These are phyloP conservation scores for Cirrhinus mrigala DNA, from an alignment of 2,797 vertebrate species.

Conservation along the genomic window DNA sequence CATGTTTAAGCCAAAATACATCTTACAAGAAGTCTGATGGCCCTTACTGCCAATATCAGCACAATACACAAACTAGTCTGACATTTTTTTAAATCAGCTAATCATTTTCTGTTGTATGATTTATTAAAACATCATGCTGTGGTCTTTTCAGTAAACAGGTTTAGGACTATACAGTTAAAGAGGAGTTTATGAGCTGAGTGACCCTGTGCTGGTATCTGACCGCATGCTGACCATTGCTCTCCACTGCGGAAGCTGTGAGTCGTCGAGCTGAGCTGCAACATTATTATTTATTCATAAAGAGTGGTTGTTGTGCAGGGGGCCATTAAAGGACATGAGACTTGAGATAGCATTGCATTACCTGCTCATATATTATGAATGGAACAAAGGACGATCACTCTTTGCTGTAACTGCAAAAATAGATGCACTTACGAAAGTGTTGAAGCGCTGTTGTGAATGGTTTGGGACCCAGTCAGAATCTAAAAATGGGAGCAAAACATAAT, in stretches of 20 bases:
- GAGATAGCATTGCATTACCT: constrained; percentile 57
- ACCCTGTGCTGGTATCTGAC: not conserved
- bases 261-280: constrained; percentile 46
- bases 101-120: not conserved
- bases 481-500: not conserved
- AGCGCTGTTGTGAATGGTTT: constrained; percentile 27
- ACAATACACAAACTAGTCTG: not conserved
- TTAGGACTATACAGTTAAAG: not conserved
- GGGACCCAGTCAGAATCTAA: not conserved
- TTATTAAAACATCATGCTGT: not conserved
- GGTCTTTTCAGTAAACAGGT: not conserved
- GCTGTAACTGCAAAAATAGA: constrained; percentile 56
- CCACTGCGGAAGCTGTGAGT: constrained; percentile 20
- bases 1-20: not conserved
- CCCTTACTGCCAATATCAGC: not conserved
- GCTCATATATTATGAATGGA: constrained; percentile 59
- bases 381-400: constrained; percentile 55
- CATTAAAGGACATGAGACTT: constrained; percentile 59
- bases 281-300: constrained; percentile 58
- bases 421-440: constrained; percentile 44
- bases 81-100: not conserved
- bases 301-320: constrained; percentile 52
- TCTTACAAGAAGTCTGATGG: not conserved
- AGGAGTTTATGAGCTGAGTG: not conserved
- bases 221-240: not conserved